Evolutionary conservation across 1,140 invertebrate species (phyloP), one percentile per base, ranked within the genome.

Genomic region (Penaeus japonicus): DNA sequence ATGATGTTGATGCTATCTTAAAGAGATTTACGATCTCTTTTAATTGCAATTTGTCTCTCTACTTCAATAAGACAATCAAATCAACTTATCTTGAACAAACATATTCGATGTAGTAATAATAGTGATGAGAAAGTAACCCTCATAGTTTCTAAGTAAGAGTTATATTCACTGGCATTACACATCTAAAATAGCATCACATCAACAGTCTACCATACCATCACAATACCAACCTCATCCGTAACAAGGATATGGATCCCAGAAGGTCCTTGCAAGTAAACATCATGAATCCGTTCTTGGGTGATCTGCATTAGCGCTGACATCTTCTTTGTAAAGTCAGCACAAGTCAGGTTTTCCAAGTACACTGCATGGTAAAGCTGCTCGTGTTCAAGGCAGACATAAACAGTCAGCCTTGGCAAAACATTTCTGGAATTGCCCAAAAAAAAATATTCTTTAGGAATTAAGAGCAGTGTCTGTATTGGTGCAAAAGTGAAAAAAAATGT

Each of bases 361-460:
- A 97, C 93, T n/a, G 96, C 96, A 92, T 96, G 95, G 94, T 96
- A 97, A 7, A 96, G 94, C 91, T 95, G 94, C 92, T 92, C 92
- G 89, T 92, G 92, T 79, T 93, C 92, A 55, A 91, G 89, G 89
- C 95, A 96, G 70, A 97, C 95, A 92, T 97, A 97, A 24, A 98
- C 93, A 3, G 96, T 97, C 84, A 97, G 93, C 80, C 96, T 95
- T 0, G 96, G 96, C 27, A 94, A 93, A 84, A 96, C 95, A 32
- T 94, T 93, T 92, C 96, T 96, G 92, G 4, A 47, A 22, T 17
- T n/a, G n/a, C 15, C 27, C 27, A 53, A 57, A 87, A 18, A 90
- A 22, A 10, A 4, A 54, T 17, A 20, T 18, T 20, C n/a, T 39
- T 27, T 18, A 73, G 17, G 2, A 15, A 15, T 47, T 47, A n/a